Base-by-base conservation (phyloP, 2,888 invertebrate genomes). In the Boloria euphrosyne region DNA sequence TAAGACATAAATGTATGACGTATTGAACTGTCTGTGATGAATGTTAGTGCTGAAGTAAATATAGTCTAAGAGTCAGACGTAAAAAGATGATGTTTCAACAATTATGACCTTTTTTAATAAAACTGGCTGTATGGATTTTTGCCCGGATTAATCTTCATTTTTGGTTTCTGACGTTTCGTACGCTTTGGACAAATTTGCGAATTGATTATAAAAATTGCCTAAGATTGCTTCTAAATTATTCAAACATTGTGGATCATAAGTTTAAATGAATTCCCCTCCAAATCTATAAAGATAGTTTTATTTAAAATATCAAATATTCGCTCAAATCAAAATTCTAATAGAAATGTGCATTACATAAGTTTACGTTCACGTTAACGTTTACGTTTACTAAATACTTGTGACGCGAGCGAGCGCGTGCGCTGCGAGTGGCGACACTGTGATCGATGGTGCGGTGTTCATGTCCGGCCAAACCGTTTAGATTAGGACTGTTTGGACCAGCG, bases 381-480 rank as follows among this genome's bases (percentile, higher is more conserved):
- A 38, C 31, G 31, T 38, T 38, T 38, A 38, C 31, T 38, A 38
- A 38, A 38, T 38, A 38, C 31, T 10, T 38, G 31, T 10, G 31
- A 38, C 31, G 31, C 31, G 31, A 38, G 31, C 31, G 31, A 38
- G 31, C 6, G 31, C 31, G 31, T 44, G 55, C 18, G 31, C 53
- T n/a, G 55, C 31, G 51, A 27, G 31, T 43, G 44, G 57, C 27
- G 44, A 27, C 17, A 46, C 27, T 67, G 75, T 73, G 74, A 70
- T 70, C 75, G 77, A 78, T 67, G 65, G 65, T 67, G 44, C 72
- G 68, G 67, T 53, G 64, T 62, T 70, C 67, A 73, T 72, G 73
- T 71, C 74, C 77, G 76, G 79, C 78, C 80, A 76, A 73, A 72
- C 67, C 65, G 50, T 59, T 38, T 59, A 59, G 59, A 18, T 49